A percentile compares a stretch with the other conserved stretches of the same genome.
Evolutionary conservation across 1,140 invertebrate species (phyloP).

Genomic region (Thereuonema tuberculata): DNA sequence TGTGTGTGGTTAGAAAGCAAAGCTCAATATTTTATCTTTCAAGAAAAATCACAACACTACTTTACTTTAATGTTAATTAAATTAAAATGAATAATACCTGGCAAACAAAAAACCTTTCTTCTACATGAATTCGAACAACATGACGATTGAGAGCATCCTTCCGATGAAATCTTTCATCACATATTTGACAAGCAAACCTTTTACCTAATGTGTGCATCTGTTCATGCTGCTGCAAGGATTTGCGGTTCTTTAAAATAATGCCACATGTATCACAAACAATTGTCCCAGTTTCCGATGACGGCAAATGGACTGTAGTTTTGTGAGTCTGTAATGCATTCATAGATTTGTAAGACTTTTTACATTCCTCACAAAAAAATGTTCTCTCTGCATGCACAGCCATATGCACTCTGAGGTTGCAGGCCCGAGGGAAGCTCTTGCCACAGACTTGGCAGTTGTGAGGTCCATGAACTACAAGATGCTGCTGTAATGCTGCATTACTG

Average conservation of each 20-base stretch:
- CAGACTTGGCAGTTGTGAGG: neutral
- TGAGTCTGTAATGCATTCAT: neutral
- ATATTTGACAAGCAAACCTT: neutral
- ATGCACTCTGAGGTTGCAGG: neutral
- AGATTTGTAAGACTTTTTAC: conserved; percentile 1
- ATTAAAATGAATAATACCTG: no score
- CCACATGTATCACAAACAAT: conserved; percentile 1
- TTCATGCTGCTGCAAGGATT: conserved; percentile 4
- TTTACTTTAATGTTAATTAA: no score
- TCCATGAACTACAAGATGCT: neutral
- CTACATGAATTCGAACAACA: conserved; percentile 6
- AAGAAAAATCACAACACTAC: no score
- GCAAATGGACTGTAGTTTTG: neutral
- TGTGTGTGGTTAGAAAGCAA: no score
- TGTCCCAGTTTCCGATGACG: neutral
- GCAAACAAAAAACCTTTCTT: conserved; percentile 4
- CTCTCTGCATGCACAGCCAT: conserved; percentile 5
- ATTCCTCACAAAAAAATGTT: conserved; percentile 2
- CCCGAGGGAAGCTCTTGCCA: neutral
- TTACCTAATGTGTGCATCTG: conserved; percentile 6
- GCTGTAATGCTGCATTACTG: neutral
- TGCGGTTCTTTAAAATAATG: conserved; percentile 4
- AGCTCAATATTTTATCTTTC: no score
- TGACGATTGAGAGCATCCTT: conserved; percentile 5
- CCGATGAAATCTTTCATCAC: conserved; percentile 3